phyloP scores from a whole-genome alignment of 2,113 vertebrate species.

The Passer montanus region DNA sequence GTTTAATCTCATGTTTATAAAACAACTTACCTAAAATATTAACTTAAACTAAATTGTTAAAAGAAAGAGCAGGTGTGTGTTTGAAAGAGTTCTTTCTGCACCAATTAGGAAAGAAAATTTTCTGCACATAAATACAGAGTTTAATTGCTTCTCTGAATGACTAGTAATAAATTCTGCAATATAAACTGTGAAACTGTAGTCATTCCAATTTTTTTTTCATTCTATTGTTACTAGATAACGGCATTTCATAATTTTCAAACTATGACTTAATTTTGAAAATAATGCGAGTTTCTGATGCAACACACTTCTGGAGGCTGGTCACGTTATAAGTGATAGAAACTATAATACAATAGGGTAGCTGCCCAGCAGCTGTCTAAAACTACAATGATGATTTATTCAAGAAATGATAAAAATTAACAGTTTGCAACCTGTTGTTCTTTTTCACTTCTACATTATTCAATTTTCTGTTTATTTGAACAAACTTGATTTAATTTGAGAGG shows the following conservation, averaged over 20 bases:
- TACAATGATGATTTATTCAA: not conserved
- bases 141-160: not conserved
- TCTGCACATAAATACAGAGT: not conserved
- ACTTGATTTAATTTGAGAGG: not conserved
- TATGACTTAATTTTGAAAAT: not conserved
- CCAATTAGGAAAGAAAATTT: not conserved
- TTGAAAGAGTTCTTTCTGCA: not conserved
- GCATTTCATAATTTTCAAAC: not conserved
- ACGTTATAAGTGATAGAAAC: not conserved
- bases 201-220: not conserved
- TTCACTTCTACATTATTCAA: not conserved
- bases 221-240: not conserved
- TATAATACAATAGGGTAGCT: not conserved
- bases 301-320: not conserved
- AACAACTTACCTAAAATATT: not conserved
- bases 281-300: not conserved
- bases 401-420: not conserved
- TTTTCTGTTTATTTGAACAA: not conserved
- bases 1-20: not conserved
- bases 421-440: not conserved
- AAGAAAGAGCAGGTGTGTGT: not conserved
- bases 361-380: not conserved
- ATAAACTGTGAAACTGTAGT: not conserved
- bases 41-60: not conserved
- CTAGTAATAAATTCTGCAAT: not conserved